Conservation (phyloP, 2,113 vertebrate species). For the Ciconia maguari region DNA sequence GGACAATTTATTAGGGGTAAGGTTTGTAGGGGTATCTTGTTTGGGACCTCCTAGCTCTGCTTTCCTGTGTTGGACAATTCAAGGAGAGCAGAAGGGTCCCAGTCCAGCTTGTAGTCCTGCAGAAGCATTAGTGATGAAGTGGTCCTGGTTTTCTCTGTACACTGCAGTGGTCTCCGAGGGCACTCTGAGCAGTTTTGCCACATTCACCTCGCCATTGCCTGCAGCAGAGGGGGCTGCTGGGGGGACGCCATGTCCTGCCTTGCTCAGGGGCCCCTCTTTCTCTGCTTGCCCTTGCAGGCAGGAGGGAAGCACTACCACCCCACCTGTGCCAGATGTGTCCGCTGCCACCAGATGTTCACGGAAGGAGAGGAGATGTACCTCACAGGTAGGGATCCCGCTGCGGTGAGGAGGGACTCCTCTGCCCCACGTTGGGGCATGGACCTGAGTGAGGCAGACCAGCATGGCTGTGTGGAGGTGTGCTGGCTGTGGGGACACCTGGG, state of each 20-base stretch:
- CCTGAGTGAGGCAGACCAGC: background rate
- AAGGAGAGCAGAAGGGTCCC: background rate
- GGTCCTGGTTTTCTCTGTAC: background rate
- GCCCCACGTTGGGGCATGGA: fast-evolving
- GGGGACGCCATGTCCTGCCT: background rate
- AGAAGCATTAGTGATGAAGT: background rate
- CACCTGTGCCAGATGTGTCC: conserved; percentile 91
- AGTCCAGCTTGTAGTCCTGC: fast-evolving
- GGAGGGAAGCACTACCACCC: conserved; percentile 98
- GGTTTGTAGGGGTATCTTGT: background rate
- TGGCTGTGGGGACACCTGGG: fast-evolving
- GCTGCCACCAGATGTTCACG: conserved; percentile 96
- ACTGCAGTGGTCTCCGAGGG: fast-evolving
- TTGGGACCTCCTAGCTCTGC: background rate
- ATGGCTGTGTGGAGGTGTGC: fast-evolving
- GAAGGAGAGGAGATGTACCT: conserved; percentile 99
- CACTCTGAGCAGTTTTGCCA: background rate
- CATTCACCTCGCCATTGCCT: background rate
- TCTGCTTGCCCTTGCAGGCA: conserved; percentile 73
- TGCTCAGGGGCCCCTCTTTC: background rate
- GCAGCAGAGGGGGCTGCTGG: background rate
- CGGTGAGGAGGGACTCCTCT: fast-evolving
- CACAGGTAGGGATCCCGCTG: conserved; percentile 78
- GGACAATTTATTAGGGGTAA: background rate
- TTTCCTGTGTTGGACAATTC: background rate